These are phyloP conservation scores for Nanorana parkeri DNA, from an alignment of 2,113 vertebrate genomes.

Conservation along the genomic window DNA sequence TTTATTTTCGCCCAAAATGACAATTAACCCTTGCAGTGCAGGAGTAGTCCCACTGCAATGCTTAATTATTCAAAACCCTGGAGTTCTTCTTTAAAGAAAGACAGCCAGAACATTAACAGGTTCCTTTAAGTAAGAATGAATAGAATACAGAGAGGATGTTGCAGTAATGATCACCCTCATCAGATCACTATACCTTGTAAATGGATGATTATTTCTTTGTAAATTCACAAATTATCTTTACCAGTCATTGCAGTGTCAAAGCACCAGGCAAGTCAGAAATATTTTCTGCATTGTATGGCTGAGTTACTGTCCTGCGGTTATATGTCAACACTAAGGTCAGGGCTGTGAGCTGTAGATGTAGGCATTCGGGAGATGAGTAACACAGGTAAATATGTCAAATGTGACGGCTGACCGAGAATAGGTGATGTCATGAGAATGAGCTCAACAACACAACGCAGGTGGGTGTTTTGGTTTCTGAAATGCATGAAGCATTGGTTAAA, in stretches of 20 bases:
- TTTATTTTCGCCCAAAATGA: no score
- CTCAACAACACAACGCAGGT: neutral
- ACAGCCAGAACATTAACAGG: no score
- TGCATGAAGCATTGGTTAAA: conserved; percentile 36
- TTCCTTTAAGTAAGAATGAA: no score
- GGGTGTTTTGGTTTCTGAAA: conserved; percentile 34
- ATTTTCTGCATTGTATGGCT: neutral
- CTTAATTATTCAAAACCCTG: no score
- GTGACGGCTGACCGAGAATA: neutral
- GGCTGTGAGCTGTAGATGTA: neutral
- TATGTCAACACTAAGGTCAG: neutral
- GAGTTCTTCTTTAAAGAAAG: no score
- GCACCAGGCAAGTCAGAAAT: neutral
- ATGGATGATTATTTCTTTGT: neutral
- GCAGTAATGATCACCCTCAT: no score
- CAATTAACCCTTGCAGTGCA: no score
- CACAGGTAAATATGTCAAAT: conserved; percentile 9
- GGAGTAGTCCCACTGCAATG: no score
- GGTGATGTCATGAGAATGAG: conserved; percentile 22
- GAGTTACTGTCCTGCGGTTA: conserved; percentile 12
- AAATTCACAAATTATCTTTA: neutral
- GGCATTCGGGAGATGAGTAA: conserved; percentile 36
- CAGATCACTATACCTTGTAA: neutral
- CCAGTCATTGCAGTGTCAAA: neutral
- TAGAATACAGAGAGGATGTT: no score